A percentile compares a stretch with the other conserved stretches of the same genome.
phyloP scores from a whole-genome alignment of 2,113 vertebrate species.

The Aviceda subcristata region DNA sequence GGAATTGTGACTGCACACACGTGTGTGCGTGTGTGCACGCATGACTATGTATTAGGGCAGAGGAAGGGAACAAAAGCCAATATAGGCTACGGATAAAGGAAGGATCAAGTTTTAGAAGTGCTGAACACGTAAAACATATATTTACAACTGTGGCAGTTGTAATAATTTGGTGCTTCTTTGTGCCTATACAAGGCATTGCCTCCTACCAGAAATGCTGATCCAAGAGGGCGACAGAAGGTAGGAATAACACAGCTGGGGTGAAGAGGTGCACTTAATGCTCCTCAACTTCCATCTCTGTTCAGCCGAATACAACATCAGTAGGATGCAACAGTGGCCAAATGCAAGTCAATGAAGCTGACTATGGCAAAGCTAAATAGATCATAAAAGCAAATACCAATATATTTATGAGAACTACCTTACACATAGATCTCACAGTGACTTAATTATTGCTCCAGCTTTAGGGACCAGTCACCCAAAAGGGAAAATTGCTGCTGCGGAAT shows the following conservation, averaged over 20 bases:
- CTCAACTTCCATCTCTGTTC: neutral
- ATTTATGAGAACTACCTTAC: neutral
- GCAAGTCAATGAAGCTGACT: neutral
- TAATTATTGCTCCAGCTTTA: neutral
- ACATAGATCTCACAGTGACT: neutral
- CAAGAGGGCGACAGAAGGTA: neutral
- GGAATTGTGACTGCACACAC: accelerated
- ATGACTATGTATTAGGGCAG: neutral
- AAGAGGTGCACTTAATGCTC: neutral
- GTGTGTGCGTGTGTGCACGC: accelerated
- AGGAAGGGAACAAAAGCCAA: neutral
- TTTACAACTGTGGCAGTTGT: neutral
- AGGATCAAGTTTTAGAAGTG: neutral
- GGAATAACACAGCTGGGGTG: neutral
- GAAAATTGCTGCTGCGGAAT: neutral
- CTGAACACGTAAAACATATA: neutral
- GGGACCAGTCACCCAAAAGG: neutral
- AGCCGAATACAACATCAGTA: neutral
- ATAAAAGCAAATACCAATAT: neutral
- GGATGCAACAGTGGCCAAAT: neutral
- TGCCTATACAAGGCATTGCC: neutral
- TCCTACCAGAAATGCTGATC: neutral
- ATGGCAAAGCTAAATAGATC: neutral
- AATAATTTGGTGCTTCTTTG: neutral
- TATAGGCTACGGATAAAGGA: neutral